These are phyloP conservation scores for Gymnorhina tibicen DNA, from an alignment of 2,113 vertebrate genomes.

Conservation along the genomic window DNA sequence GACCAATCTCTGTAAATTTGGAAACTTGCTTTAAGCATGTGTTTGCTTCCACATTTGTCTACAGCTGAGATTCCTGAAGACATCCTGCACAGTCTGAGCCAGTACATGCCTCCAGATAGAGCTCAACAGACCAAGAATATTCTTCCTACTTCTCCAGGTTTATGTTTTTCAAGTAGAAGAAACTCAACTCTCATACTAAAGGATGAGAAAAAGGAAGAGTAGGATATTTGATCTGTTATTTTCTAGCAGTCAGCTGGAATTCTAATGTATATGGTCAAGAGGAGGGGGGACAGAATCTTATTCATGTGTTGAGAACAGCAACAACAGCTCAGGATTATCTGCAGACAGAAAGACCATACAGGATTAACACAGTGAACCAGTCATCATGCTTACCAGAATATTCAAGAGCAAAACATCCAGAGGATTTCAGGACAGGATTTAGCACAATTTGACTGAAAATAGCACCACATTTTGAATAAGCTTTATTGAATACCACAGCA, in stretches of 20 bases:
- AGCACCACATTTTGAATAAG: not conserved
- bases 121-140: not conserved
- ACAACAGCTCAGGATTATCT: constrained; percentile 58
- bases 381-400: constrained; percentile 31
- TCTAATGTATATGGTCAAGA: not conserved
- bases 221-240: not conserved
- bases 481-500: not conserved
- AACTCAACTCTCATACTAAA: not conserved
- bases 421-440: constrained; percentile 49
- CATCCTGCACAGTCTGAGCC: not conserved
- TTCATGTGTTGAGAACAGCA: constrained; percentile 36
- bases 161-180: not conserved
- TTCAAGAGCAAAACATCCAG: constrained; percentile 48
- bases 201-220: not conserved
- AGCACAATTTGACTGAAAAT: constrained; percentile 33
- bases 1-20: not conserved
- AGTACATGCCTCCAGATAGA: not conserved
- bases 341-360: constrained; percentile 50
- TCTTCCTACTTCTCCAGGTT: not conserved
- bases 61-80: not conserved
- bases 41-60: not conserved
- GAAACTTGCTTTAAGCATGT: not conserved
- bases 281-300: not conserved
- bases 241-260: not conserved
- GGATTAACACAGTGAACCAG: constrained; percentile 57